A percentile compares a stretch with the other conserved stretches of the same genome.
These are phyloP conservation scores for Thelaira solivaga DNA, from an alignment of 2,888 invertebrate species.

Conservation along the genomic window DNA sequence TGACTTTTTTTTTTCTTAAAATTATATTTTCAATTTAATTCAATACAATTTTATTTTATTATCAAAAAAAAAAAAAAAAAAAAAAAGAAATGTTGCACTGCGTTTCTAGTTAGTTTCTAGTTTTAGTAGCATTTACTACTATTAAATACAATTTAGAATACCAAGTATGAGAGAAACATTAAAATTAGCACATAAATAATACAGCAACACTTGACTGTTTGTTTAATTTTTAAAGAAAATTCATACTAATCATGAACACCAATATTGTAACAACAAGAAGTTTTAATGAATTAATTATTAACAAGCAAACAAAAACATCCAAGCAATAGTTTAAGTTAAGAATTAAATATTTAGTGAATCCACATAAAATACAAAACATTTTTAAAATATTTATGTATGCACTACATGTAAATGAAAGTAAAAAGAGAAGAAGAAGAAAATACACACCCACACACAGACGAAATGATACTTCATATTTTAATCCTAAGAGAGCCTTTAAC, in stretches of 20 bases:
- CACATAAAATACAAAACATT: not conserved
- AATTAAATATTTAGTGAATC: not conserved
- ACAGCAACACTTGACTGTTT: not conserved
- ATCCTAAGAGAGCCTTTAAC: no score
- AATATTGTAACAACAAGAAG: constrained; percentile 32
- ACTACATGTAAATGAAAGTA: not conserved
- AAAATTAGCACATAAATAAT: not conserved
- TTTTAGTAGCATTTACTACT: constrained; percentile 2
- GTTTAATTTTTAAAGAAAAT: no score
- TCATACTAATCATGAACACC: constrained; percentile 38
- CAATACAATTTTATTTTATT: not conserved
- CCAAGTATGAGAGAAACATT: not conserved
- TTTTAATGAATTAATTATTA: not conserved
- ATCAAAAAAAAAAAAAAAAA: no score
- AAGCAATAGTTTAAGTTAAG: constrained; percentile 55
- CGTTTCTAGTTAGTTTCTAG: not conserved
- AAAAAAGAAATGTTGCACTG: not conserved
- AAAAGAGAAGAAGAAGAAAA: no score
- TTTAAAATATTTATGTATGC: not conserved
- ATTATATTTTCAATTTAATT: not conserved
- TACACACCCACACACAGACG: no score
- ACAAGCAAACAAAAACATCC: constrained; percentile 6
- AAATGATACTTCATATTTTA: no score
- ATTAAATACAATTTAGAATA: constrained; percentile 9
- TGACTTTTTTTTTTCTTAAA: not conserved